phyloP scores from a whole-genome alignment of 2,797 vertebrate genomes.

The Alcedo quadribrachys region DNA sequence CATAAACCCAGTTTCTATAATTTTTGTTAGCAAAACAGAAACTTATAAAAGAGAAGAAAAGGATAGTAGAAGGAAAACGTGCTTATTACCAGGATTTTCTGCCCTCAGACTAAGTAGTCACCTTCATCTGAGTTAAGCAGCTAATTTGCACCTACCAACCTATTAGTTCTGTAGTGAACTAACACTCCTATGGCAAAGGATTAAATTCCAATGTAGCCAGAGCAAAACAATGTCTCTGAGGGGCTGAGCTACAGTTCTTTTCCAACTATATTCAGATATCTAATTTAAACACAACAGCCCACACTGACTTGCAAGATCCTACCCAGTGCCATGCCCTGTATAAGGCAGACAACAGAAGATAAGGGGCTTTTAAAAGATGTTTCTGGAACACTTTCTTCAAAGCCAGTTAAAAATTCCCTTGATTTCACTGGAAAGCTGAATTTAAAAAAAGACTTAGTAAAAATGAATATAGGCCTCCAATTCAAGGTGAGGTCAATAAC shows the following conservation, averaged over 20 bases:
- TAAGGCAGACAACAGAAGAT: not conserved
- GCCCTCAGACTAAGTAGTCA: not conserved
- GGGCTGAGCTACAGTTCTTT: not conserved
- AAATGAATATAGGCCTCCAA: not conserved
- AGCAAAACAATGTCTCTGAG: not conserved
- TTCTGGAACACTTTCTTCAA: not conserved
- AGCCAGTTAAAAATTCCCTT: not conserved
- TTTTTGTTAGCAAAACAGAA: not conserved
- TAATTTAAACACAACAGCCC: constrained; percentile 20
- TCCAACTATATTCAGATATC: not conserved
- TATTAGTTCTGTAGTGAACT: not conserved
- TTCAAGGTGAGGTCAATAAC: not conserved
- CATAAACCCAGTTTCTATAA: not conserved
- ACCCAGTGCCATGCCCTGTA: not conserved
- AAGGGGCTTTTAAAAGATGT: not conserved
- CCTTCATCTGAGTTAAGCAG: not conserved
- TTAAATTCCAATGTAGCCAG: not conserved
- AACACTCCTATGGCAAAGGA: not conserved
- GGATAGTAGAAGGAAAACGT: not conserved
- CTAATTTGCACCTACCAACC: not conserved
- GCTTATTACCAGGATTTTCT: not conserved
- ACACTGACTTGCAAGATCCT: not conserved
- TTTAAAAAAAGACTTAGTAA: not conserved
- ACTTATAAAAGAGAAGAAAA: not conserved
- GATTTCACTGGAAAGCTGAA: not conserved